Evolutionary conservation across 2,797 vertebrate genomes (phyloP).

Genomic region (Oceanodroma leucorhoa): DNA sequence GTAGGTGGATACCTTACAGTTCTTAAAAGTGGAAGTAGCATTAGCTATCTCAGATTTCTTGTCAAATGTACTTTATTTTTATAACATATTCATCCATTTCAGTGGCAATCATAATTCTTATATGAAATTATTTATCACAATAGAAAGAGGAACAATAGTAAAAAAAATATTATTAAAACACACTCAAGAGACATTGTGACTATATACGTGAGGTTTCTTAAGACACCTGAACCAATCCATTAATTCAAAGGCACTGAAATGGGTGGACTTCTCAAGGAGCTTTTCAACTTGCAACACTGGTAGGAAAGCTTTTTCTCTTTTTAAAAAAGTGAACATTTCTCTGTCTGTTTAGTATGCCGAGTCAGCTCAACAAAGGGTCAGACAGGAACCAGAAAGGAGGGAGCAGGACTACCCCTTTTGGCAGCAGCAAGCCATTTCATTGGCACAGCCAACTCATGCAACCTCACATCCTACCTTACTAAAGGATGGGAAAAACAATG

Average conservation of each 20-base stretch:
- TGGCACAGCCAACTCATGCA: neutral
- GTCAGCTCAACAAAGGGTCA: neutral
- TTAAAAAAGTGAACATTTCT: neutral
- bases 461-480: neutral
- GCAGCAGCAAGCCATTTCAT: neutral
- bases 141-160: neutral
- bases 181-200: neutral
- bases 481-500: neutral
- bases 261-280: neutral
- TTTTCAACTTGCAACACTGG: neutral
- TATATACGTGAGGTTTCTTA: neutral
- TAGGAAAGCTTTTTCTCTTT: neutral
- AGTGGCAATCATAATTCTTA: neutral
- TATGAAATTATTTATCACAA: neutral
- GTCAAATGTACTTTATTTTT: neutral
- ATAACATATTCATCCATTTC: neutral
- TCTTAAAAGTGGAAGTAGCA: neutral
- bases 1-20: neutral
- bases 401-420: neutral
- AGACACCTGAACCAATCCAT: neutral
- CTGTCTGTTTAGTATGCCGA: neutral
- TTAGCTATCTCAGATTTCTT: neutral
- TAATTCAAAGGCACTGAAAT: neutral
- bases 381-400: neutral
- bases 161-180: neutral